Conservation (phyloP, 2,113 vertebrate genomes). For the Climacteris rufus region DNA sequence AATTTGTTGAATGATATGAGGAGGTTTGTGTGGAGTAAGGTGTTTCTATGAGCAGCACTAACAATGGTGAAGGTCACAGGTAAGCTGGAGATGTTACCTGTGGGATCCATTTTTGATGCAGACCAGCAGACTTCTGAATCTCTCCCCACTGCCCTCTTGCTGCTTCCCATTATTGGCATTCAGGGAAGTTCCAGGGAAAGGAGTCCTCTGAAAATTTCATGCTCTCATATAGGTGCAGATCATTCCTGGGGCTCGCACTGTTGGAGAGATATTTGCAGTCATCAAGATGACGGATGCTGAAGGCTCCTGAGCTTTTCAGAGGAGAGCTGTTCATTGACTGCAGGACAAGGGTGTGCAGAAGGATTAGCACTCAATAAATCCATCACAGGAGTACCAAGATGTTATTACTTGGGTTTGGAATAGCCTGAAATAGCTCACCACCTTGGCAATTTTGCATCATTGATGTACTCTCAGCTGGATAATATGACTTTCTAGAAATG, state of each 20-base stretch:
- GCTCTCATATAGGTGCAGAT: background rate
- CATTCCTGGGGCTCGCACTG: background rate
- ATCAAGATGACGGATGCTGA: background rate
- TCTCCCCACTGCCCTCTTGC: background rate
- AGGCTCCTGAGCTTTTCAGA: background rate
- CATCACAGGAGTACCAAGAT: background rate
- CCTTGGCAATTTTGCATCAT: background rate
- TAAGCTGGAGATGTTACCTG: background rate
- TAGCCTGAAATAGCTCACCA: background rate
- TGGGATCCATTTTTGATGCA: background rate
- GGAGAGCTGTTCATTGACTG: background rate
- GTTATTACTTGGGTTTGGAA: background rate
- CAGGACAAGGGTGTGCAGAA: background rate
- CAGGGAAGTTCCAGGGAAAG: background rate
- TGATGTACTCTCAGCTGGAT: background rate
- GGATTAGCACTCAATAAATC: conserved; percentile 13
- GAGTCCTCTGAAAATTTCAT: background rate
- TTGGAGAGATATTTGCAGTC: background rate
- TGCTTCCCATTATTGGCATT: background rate
- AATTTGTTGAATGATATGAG: background rate
- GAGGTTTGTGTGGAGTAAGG: background rate
- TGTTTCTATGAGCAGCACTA: background rate
- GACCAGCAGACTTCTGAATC: background rate
- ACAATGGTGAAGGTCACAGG: background rate
- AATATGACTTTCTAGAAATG: conserved; percentile 8